Conservation (phyloP, 2,113 vertebrate species). For the Oryzias melastigma region DNA sequence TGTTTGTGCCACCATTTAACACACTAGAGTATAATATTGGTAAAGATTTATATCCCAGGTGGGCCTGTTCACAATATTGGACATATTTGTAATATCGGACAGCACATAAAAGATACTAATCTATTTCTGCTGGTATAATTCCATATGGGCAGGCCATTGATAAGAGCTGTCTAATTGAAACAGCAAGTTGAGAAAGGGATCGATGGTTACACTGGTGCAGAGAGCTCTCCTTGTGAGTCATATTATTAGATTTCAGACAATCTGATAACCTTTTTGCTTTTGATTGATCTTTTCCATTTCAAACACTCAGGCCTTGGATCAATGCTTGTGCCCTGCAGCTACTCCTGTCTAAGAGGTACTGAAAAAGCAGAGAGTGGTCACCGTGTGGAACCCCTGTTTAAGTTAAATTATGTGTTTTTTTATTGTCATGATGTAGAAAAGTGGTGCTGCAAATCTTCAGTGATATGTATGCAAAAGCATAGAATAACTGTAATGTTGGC, state of each 20-base stretch:
- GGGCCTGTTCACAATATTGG: conserved; percentile 40
- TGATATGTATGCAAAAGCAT: too few species aligned
- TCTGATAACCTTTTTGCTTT: conserved; percentile 75
- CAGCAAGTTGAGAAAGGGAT: conserved; percentile 68
- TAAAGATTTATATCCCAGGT: conserved; percentile 55
- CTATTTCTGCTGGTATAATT: conserved; percentile 51
- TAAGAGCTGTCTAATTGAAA: conserved; percentile 74
- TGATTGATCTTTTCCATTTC: conserved; percentile 77
- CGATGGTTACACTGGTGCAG: conserved; percentile 64
- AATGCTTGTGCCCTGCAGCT: conserved; percentile 56
- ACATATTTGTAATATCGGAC: conserved; percentile 54
- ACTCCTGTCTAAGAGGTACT: conserved; percentile 39
- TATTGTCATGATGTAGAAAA: conserved; percentile 11
- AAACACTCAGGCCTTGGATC: conserved; percentile 61
- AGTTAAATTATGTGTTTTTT: conserved; percentile 14
- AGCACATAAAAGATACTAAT: conserved; percentile 62
- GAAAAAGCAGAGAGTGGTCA: conserved; percentile 29
- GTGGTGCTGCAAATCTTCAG: background rate
- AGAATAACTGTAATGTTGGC: background rate
- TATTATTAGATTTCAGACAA: conserved; percentile 79
- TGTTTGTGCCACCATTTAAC: conserved; percentile 34
- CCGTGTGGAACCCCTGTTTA: conserved; percentile 1
- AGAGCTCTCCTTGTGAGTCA: conserved; percentile 66
- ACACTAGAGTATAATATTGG: conserved; percentile 20
- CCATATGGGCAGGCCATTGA: conserved; percentile 55